Percentiles rank a stretch among this genome's conserved stretches.
phyloP scores from a whole-genome alignment of 2,797 vertebrate species.

The Danio tinwini region DNA sequence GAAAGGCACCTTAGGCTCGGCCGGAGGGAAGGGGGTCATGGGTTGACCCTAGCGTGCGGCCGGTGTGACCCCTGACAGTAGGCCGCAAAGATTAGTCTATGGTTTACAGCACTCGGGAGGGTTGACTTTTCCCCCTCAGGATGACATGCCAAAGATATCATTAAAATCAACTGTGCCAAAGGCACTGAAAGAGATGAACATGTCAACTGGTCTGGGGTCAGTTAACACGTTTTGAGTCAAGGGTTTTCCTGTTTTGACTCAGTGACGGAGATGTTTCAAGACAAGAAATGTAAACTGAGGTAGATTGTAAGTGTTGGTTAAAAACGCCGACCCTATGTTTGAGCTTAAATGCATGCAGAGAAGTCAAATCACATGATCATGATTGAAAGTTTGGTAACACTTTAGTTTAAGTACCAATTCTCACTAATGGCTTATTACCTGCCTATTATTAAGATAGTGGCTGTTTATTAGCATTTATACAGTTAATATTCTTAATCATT shows the following conservation, averaged over 20 bases:
- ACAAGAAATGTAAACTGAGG: background rate
- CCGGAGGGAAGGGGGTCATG: constrained; percentile 60
- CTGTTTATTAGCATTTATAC: too few species aligned
- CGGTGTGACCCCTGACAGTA: constrained; percentile 59
- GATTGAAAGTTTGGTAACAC: too few species aligned
- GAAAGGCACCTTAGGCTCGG: constrained; percentile 56
- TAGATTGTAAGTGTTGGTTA: background rate
- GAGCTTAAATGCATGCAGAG: too few species aligned
- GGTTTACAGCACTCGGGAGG: constrained; percentile 57
- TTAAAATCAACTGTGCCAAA: constrained; percentile 44
- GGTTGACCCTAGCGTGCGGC: constrained; percentile 64
- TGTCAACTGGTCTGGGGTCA: constrained; percentile 26
- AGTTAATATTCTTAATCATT: too few species aligned
- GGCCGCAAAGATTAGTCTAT: constrained; percentile 34
- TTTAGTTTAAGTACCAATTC: too few species aligned
- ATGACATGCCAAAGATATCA: constrained; percentile 42
- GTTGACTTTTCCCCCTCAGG: constrained; percentile 27
- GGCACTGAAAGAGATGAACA: constrained; percentile 12
- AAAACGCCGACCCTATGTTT: too few species aligned
- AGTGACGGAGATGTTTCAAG: background rate
- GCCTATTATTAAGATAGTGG: too few species aligned
- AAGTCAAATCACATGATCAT: too few species aligned
- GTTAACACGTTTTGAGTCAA: background rate
- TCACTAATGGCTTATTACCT: too few species aligned
- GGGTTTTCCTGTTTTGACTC: background rate